Conservation (phyloP, 1,140 invertebrate species). For the Muscidifurax raptorellus region DNA sequence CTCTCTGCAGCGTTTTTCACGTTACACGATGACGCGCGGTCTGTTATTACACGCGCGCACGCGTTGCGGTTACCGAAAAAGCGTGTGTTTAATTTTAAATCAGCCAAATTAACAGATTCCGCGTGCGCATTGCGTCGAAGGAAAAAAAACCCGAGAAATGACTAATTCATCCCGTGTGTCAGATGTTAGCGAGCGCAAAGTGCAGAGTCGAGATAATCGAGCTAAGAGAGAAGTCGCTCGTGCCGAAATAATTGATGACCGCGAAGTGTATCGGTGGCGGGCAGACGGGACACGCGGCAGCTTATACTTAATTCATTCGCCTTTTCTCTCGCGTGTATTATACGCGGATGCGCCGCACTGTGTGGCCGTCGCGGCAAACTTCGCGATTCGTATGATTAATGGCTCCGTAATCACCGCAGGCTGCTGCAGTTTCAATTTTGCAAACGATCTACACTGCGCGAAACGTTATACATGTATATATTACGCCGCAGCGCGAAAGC, state of each 20-base stretch:
- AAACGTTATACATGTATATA: too few relatives aligned
- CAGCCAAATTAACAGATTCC: too few relatives aligned
- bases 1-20: background rate
- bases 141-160: background rate
- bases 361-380: too few relatives aligned
- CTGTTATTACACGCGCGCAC: too few relatives aligned
- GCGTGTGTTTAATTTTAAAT: too few relatives aligned
- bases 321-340: constrained; percentile 44
- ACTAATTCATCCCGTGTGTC: background rate
- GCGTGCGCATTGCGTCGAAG: background rate
- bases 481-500: background rate
- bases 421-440: constrained; percentile 49
- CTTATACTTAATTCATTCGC: constrained; percentile 69
- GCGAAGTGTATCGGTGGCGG: constrained; percentile 56
- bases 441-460: background rate
- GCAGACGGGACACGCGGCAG: constrained; percentile 52
- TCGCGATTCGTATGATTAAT: constrained; percentile 64
- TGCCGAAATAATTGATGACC: constrained; percentile 66
- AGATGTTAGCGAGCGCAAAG: background rate
- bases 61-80: too few relatives aligned
- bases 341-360: constrained; percentile 6
- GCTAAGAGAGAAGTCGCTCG: constrained; percentile 37
- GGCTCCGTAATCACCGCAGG: constrained; percentile 61
- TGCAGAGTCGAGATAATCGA: constrained; percentile 4
- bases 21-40: too few relatives aligned